Base-by-base conservation (phyloP, 2,888 invertebrate genomes). In the Drosophila testacea region DNA sequence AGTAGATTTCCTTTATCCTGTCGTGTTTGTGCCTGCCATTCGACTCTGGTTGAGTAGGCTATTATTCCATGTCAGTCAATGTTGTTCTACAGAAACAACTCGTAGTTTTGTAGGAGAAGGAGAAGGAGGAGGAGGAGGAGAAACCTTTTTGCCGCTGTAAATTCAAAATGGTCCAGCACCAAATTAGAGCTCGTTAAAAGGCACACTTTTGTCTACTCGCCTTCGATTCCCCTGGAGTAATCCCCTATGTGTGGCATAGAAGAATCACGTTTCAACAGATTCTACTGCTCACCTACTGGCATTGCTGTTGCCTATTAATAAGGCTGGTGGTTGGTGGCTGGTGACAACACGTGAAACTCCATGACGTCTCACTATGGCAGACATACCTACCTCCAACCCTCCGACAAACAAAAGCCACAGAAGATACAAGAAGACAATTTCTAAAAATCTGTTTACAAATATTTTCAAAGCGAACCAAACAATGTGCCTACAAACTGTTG, bases 361-460 rank as follows among this genome's bases (percentile, higher is more conserved):
- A 81, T 90, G 90, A 91, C 88, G 85, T 91, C 91, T 90, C 73
- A 81, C 89, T 79, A 16, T 27, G 50, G 6, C 52, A 38, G 66
- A 46, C 77, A 64, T 71, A 82, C 81, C 88, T 80, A 68, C 77
- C 63, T 71, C 65, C 69, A 80, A 86, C 79, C 80, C 71, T 65
- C 73, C 60, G 71, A 22, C 46, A 47, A 5, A 83, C 83, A 79
- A 77, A 77, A 63, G 69, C 66, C 73, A 70, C 56, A 44, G 41
- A 42, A 69, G 76, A 82, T 76, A 84, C 90, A 84, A 81, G 80
- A 82, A 73, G 77, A 80, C 79, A 72, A 68, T 83, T 79, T 82
- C 80, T 72, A 81, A 84, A 88, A 79, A 76, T 81, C 76, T 91
- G 91, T 91, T 91, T 91, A 91, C 91, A 91, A 91, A 91, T 89